These are phyloP conservation scores for Sakesphorus luctuosus DNA, from an alignment of 2,113 vertebrate genomes.

Conservation along the genomic window DNA sequence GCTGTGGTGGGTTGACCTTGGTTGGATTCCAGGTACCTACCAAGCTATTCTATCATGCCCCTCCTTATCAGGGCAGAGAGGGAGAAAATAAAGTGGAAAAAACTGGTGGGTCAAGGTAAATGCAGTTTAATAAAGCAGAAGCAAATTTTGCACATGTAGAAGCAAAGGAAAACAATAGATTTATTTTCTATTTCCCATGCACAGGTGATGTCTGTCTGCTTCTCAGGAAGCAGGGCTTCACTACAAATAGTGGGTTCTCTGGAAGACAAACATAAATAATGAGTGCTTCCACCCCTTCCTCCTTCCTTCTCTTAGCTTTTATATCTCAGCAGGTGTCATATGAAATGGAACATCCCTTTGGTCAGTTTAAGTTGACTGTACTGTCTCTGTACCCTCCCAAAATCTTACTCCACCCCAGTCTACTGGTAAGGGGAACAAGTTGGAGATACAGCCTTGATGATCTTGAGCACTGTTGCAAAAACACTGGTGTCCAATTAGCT, in stretches of 20 bases:
- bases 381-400: accelerated
- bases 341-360: not conserved
- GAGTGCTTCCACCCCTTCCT: not conserved
- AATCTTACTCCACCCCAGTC: not conserved
- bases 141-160: not conserved
- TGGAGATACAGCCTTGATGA: not conserved
- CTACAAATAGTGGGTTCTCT: not conserved
- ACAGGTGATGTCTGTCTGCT: not conserved
- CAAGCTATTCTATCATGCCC: not conserved
- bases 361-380: not conserved
- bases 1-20: not conserved
- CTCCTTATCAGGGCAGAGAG: not conserved
- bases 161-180: not conserved
- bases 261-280: not conserved
- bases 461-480: not conserved
- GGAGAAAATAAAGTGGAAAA: not conserved
- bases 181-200: not conserved
- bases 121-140: not conserved
- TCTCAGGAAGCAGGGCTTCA: not conserved
- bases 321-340: not conserved
- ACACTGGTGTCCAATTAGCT: not conserved
- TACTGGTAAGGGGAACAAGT: not conserved
- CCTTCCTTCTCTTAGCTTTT: not conserved
- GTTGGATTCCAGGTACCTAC: not conserved
- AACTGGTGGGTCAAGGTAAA: not conserved